phyloP scores from a whole-genome alignment of 2,113 vertebrate species.

The Notothenia rossii region DNA sequence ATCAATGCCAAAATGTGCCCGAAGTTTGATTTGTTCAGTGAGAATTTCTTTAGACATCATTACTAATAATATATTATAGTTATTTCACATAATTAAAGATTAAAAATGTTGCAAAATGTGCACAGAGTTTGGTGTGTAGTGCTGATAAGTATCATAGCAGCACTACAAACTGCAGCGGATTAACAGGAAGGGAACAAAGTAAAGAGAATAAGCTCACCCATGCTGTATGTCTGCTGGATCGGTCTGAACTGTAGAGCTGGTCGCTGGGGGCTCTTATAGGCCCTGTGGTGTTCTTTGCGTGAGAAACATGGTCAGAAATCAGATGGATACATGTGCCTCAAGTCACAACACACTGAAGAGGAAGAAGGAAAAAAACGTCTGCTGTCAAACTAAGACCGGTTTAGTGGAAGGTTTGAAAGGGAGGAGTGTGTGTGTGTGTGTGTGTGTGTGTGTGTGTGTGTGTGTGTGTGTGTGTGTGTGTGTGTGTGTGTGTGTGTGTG shows the following conservation, averaged over 20 bases:
- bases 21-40: neutral
- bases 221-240: conserved; percentile 21
- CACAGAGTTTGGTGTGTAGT: neutral
- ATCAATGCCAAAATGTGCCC: too few relatives aligned
- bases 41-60: too few relatives aligned
- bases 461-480: conserved; percentile 21
- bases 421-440: conserved; percentile 23
- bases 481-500: conserved; percentile 9
- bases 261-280: conserved; percentile 27
- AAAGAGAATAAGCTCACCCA: conserved; percentile 54
- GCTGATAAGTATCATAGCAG: neutral
- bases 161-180: neutral
- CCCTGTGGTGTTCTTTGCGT: neutral
- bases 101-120: neutral
- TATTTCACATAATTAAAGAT: too few relatives aligned
- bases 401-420: conserved; percentile 7
- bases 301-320: conserved; percentile 39
- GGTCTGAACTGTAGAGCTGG: neutral
- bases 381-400: conserved; percentile 36
- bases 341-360: neutral
- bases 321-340: conserved; percentile 7
- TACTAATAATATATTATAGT: too few relatives aligned
- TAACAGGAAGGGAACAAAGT: neutral
- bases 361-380: neutral
- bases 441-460: conserved; percentile 18